Percentiles rank a stretch among this genome's conserved stretches.
Evolutionary conservation across 1,140 invertebrate genomes (phyloP).

Genomic region (Aphis gossypii): DNA sequence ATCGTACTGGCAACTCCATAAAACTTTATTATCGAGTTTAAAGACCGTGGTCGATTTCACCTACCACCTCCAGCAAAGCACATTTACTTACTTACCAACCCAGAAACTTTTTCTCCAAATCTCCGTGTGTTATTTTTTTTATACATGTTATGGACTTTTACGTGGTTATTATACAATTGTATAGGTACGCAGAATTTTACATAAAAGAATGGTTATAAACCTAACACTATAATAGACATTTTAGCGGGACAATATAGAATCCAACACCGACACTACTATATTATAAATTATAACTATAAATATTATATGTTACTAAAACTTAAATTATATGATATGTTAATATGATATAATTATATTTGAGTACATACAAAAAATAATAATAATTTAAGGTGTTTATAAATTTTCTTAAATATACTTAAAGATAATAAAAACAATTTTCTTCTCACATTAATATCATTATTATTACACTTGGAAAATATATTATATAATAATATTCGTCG

Average conservation of each 20-base stretch:
- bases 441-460: too few species aligned
- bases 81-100: background rate
- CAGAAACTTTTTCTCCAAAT: background rate
- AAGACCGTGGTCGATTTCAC: background rate
- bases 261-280: too few species aligned
- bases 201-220: background rate
- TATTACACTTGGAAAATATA: too few species aligned
- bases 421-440: too few species aligned
- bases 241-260: background rate
- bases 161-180: background rate
- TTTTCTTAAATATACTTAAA: too few species aligned
- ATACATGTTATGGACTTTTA: background rate
- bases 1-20: background rate
- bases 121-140: background rate
- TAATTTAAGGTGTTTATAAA: too few species aligned
- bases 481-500: too few species aligned
- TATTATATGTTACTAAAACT: background rate
- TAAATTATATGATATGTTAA: background rate
- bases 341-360: too few species aligned
- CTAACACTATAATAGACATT: background rate
- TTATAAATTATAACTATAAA: background rate
- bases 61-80: background rate
- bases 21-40: conserved; percentile 36
- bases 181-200: too few species aligned
- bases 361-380: too few species aligned